phyloP scores from a whole-genome alignment of 2,113 vertebrate genomes.

The Macquaria australasica region DNA sequence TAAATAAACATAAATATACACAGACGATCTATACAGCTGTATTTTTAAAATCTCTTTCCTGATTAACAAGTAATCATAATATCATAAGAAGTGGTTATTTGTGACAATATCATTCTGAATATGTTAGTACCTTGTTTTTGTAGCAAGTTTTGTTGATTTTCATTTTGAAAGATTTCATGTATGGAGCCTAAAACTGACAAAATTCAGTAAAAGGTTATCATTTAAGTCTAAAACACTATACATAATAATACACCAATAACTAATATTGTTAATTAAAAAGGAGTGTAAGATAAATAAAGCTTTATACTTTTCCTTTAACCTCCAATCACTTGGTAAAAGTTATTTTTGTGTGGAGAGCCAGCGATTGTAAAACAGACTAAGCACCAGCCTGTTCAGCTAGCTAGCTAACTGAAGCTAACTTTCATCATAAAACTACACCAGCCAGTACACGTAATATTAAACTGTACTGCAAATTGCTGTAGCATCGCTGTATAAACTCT shows the following conservation, averaged over 20 bases:
- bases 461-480: neutral
- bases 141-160: neutral
- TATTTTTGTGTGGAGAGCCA: too few species aligned
- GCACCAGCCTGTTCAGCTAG: too few species aligned
- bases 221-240: neutral
- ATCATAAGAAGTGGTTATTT: neutral
- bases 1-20: too few species aligned
- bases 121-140: neutral
- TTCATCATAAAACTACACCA: neutral
- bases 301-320: neutral
- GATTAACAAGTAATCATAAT: neutral
- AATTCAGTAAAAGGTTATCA: neutral
- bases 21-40: too few species aligned
- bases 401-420: neutral
- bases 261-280: neutral
- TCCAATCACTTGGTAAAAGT: neutral
- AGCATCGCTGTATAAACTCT: neutral
- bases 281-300: neutral
- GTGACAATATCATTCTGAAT: neutral
- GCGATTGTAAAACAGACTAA: neutral
- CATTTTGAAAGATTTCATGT: neutral
- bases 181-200: neutral
- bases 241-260: neutral
- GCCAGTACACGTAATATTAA: neutral
- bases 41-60: neutral